Evolutionary conservation across 2,113 vertebrate species (phyloP).

Genomic region (Hiodon alosoides): DNA sequence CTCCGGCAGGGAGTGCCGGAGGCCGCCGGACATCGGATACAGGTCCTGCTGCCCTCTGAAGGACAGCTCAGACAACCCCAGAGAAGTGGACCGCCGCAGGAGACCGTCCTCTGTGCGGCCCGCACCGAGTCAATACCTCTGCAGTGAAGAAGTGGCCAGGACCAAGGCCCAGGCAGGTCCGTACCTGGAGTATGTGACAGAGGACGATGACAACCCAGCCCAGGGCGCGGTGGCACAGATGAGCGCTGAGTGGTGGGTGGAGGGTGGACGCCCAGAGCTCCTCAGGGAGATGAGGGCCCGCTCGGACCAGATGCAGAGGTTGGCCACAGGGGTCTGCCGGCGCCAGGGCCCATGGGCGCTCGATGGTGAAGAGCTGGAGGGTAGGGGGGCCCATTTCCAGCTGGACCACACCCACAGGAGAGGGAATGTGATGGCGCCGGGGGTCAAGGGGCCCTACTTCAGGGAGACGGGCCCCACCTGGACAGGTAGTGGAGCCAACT

Average conservation of each 20-base stretch:
- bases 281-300: slow-evolving; percentile 40
- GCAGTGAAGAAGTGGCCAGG: slow-evolving; percentile 47
- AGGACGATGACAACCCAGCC: slow-evolving; percentile 66
- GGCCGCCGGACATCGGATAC: slow-evolving; percentile 31
- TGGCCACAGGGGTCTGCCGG: slow-evolving; percentile 2
- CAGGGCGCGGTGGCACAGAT: slow-evolving; percentile 60
- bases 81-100: slow-evolving; percentile 61
- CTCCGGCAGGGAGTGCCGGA: slow-evolving; percentile 34
- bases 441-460: neutral
- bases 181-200: slow-evolving; percentile 86
- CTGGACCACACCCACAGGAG: neutral
- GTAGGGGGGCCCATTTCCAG: neutral
- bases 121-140: slow-evolving; percentile 41
- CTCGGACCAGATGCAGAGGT: slow-evolving; percentile 37
- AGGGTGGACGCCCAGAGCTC: slow-evolving; percentile 48
- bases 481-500: slow-evolving; percentile 42
- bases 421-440: slow-evolving; percentile 3
- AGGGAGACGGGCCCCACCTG: slow-evolving; percentile 24
- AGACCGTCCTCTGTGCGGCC: slow-evolving; percentile 44
- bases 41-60: slow-evolving; percentile 25
- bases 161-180: slow-evolving; percentile 43
- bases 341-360: slow-evolving; percentile 29
- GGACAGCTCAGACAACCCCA: slow-evolving; percentile 49
- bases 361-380: neutral
- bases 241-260: slow-evolving; percentile 67